These are phyloP conservation scores for Norana najaformis DNA, from an alignment of 2,888 invertebrate genomes.

Conservation along the genomic window DNA sequence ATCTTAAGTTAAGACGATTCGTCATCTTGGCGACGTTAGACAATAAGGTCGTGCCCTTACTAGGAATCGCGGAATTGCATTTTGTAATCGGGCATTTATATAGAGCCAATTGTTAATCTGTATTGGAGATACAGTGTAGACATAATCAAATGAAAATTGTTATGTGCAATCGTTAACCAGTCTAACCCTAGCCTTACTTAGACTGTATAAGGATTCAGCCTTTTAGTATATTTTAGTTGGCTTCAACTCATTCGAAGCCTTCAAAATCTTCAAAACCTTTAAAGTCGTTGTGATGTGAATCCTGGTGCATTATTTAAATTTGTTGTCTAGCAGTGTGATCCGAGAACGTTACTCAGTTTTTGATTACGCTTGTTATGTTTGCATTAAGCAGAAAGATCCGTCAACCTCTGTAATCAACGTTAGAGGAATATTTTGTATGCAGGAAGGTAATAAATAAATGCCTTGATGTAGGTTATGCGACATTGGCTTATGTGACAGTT, in stretches of 20 bases:
- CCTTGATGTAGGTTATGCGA: background rate
- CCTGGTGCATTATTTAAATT: background rate
- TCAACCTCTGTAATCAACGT: background rate
- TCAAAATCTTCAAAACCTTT: too few species aligned
- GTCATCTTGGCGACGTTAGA: slow-evolving; percentile 3
- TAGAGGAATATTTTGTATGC: background rate
- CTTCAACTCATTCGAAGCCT: too few species aligned
- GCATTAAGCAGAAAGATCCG: background rate
- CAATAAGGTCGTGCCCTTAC: background rate
- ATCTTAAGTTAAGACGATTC: background rate
- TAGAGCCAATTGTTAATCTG: background rate
- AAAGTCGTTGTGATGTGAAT: background rate
- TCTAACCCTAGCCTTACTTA: background rate
- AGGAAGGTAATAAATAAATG: too few species aligned
- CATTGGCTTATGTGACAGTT: too few species aligned
- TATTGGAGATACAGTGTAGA: background rate
- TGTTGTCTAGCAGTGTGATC: background rate
- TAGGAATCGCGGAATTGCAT: background rate
- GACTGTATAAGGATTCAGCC: background rate
- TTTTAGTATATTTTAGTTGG: too few species aligned
- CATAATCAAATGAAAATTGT: background rate
- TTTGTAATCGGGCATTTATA: background rate
- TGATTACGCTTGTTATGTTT: background rate
- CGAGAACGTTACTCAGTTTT: background rate
- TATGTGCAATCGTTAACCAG: background rate